Evolutionary conservation across 2,113 vertebrate genomes (phyloP).

Genomic region (Ahaetulla prasina): DNA sequence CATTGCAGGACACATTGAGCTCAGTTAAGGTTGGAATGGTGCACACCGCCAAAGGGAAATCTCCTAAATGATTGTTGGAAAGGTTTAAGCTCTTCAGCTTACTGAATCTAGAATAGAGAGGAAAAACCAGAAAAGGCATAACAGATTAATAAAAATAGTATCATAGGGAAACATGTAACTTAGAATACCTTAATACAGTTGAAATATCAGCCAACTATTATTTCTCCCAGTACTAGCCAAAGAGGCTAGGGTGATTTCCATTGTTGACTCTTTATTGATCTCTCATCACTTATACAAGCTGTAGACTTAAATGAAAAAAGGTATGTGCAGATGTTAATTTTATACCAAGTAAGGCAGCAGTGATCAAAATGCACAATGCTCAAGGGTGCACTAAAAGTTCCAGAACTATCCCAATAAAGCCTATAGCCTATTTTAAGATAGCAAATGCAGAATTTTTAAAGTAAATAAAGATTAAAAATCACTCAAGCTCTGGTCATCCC

Average conservation of each 20-base stretch:
- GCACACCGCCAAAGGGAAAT: conserved; percentile 87
- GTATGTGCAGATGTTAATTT: neutral
- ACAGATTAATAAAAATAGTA: neutral
- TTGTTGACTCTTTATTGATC: neutral
- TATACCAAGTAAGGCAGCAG: neutral
- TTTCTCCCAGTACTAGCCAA: neutral
- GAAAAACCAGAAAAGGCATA: conserved; percentile 10
- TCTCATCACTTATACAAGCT: neutral
- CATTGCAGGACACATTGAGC: conserved; percentile 95
- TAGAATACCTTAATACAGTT: neutral
- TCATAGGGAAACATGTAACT: neutral
- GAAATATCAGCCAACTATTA: neutral
- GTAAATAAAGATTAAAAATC: neutral
- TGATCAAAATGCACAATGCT: neutral
- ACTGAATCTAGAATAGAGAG: conserved; percentile 78
- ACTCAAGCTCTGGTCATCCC: neutral
- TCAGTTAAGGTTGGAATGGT: conserved; percentile 86
- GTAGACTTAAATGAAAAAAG: neutral
- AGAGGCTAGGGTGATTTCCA: neutral
- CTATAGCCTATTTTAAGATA: neutral
- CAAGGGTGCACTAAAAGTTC: neutral
- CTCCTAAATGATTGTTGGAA: conserved; percentile 91
- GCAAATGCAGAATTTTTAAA: neutral
- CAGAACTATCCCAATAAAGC: neutral
- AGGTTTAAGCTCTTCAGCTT: conserved; percentile 96